Evolutionary conservation across 2,797 vertebrate genomes (phyloP).

Genomic region (Xenentodon cancila): DNA sequence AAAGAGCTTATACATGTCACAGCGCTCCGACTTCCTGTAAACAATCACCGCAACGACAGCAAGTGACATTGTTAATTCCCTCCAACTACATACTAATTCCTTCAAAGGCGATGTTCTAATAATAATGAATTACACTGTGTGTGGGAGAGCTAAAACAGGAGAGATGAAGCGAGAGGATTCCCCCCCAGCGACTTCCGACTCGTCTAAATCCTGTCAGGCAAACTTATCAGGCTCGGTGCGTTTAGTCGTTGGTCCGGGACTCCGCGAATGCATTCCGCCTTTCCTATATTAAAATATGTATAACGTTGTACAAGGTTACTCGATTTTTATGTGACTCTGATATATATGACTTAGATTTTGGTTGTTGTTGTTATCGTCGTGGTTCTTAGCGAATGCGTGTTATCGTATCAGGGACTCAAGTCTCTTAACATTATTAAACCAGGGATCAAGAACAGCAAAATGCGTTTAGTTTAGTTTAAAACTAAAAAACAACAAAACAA

Average conservation of each 20-base stretch:
- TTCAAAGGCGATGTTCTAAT: constrained; percentile 77
- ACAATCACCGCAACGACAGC: constrained; percentile 48
- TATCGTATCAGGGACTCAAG: neutral
- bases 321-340: neutral
- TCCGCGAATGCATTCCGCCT: rapidly evolving
- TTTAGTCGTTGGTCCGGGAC: no score
- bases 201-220: constrained; percentile 18
- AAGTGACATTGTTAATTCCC: constrained; percentile 27
- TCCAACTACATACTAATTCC: constrained; percentile 46
- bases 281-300: rapidly evolving
- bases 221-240: neutral
- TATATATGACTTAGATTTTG: neutral
- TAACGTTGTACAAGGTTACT: neutral
- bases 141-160: constrained; percentile 10
- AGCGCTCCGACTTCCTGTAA: constrained; percentile 51
- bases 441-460: neutral
- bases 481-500: no score
- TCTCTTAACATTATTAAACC: neutral
- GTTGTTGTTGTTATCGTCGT: neutral
- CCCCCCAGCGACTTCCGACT: constrained; percentile 55
- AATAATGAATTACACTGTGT: constrained; percentile 68
- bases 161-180: constrained; percentile 46
- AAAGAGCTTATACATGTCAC: constrained; percentile 46
- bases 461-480: neutral
- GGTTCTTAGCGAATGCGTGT: constrained; percentile 37